phyloP scores from a whole-genome alignment of 53 echinoderm and acorn worm genomes.

The Stichopus horrens region DNA sequence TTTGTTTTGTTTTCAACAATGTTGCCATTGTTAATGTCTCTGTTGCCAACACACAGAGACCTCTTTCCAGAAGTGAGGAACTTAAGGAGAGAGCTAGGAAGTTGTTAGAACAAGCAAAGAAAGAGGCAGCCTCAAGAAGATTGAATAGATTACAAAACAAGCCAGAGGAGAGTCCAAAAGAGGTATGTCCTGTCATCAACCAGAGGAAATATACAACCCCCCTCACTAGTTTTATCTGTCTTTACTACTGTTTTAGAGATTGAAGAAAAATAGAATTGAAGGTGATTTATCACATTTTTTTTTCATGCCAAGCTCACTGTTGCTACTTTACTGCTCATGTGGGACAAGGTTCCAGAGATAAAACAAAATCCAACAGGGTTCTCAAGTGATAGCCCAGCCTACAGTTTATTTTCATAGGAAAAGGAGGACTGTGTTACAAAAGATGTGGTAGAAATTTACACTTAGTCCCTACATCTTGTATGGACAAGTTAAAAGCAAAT shows the following conservation, averaged over 20 bases:
- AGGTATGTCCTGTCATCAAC: neutral
- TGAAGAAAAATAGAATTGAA: neutral
- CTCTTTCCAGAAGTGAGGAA: constrained; percentile 69
- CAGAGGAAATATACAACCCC: neutral
- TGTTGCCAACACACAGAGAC: constrained; percentile 49
- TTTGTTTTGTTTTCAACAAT: too few relatives aligned
- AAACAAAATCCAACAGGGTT: too few relatives aligned
- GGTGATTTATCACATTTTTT: neutral
- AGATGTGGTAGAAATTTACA: too few relatives aligned
- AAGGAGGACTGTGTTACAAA: too few relatives aligned
- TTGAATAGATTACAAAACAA: constrained; percentile 14
- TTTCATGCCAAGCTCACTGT: too few relatives aligned
- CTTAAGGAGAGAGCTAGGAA: constrained; percentile 85
- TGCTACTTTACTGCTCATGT: too few relatives aligned
- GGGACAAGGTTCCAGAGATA: too few relatives aligned
- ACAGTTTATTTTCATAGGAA: too few relatives aligned
- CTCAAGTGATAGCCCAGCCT: too few relatives aligned
- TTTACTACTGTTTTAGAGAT: neutral
- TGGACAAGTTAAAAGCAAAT: too few relatives aligned
- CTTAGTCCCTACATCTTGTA: too few relatives aligned
- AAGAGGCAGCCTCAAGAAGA: constrained; percentile 75
- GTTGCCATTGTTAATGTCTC: neutral
- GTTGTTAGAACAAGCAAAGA: constrained; percentile 80
- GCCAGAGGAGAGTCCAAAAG: constrained; percentile 27
- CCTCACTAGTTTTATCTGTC: neutral